Conservation (phyloP, 2,888 invertebrate genomes). For the Andrena praecox region DNA sequence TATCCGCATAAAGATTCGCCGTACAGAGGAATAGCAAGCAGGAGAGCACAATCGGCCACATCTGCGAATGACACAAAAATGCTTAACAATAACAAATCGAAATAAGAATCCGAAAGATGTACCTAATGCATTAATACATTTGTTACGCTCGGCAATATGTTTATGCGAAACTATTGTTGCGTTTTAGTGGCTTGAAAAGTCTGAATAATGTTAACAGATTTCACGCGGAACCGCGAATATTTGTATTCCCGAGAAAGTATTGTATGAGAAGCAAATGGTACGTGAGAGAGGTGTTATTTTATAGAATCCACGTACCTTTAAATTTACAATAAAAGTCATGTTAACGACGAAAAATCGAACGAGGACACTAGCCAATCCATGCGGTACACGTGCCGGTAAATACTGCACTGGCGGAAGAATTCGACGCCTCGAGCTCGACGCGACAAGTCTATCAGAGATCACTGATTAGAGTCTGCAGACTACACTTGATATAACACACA, state of each 20-base stretch:
- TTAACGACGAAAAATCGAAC: conserved; percentile 62
- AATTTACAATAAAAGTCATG: conserved; percentile 66
- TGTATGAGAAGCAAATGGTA: background rate
- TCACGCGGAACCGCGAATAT: background rate
- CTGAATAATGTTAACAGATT: background rate
- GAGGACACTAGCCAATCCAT: conserved; percentile 73
- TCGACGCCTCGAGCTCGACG: background rate
- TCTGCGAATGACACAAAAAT: conserved; percentile 63
- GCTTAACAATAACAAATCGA: background rate
- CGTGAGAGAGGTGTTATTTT: background rate
- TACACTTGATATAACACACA: background rate
- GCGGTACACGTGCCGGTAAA: conserved; percentile 67
- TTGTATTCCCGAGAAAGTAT: background rate
- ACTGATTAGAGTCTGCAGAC: too few species aligned
- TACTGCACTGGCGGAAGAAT: conserved; percentile 22
- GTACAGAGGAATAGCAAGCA: conserved; percentile 67
- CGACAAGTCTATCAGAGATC: too few species aligned
- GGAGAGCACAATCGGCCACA: conserved; percentile 71
- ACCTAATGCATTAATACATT: background rate
- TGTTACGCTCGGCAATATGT: background rate
- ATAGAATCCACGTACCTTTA: conserved; percentile 63
- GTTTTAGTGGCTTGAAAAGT: background rate
- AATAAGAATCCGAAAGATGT: background rate
- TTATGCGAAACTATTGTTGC: background rate
- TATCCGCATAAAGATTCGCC: conserved; percentile 72